phyloP scores from a whole-genome alignment of 1,140 invertebrate genomes.

The Drosophila littoralis region DNA sequence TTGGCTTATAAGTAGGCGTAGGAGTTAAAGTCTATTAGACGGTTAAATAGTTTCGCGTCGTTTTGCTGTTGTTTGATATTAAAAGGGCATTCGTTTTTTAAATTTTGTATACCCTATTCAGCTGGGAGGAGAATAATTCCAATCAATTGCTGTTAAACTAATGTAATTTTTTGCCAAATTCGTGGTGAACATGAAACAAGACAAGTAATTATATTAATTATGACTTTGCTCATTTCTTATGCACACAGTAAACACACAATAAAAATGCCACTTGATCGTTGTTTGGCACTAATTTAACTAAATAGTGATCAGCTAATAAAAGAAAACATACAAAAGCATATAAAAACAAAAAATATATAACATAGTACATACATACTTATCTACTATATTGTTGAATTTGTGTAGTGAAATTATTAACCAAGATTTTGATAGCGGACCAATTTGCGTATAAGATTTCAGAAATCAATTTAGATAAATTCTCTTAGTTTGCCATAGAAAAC shows the following conservation, averaged over 20 bases:
- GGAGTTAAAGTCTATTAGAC: slow-evolving; percentile 40
- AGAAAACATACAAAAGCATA: slow-evolving; percentile 7
- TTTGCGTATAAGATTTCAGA: slow-evolving; percentile 83
- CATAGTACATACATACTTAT: slow-evolving; percentile 61
- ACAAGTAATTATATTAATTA: slow-evolving; percentile 63
- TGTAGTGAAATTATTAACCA: slow-evolving; percentile 79
- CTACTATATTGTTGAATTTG: slow-evolving; percentile 77
- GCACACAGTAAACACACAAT: slow-evolving; percentile 31
- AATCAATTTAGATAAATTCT: slow-evolving; percentile 77
- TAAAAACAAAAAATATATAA: slow-evolving; percentile 29
- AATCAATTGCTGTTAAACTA: slow-evolving; percentile 50
- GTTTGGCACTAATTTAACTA: slow-evolving; percentile 16
- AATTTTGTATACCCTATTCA: slow-evolving; percentile 46
- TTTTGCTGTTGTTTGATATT: slow-evolving; percentile 76
- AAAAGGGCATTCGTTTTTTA: slow-evolving; percentile 63
- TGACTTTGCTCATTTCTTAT: slow-evolving; percentile 62
- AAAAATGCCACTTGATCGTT: slow-evolving; percentile 20
- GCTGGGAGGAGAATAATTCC: slow-evolving; percentile 32
- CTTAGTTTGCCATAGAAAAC: slow-evolving; percentile 67
- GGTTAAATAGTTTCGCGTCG: slow-evolving; percentile 58
- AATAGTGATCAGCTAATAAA: slow-evolving; percentile 17
- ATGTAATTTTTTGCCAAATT: slow-evolving; percentile 34
- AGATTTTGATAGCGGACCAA: slow-evolving; percentile 83
- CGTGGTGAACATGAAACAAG: slow-evolving; percentile 7
- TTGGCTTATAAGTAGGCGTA: slow-evolving; percentile 57